phyloP scores from a whole-genome alignment of 2,888 invertebrate species.

The Leucophora obtusa region DNA sequence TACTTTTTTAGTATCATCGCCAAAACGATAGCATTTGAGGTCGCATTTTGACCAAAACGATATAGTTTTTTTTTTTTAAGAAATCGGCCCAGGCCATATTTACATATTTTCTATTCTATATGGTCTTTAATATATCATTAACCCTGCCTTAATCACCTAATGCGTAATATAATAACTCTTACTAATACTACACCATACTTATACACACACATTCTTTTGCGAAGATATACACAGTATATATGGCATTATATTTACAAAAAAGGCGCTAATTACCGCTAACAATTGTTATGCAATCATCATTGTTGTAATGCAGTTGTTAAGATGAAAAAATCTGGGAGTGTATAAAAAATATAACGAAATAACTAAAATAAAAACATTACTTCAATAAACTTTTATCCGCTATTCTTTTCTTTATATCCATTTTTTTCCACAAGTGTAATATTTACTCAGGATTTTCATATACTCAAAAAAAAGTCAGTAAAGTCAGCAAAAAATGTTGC shows the following conservation, averaged over 20 bases:
- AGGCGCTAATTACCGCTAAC: conserved; percentile 62
- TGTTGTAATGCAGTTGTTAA: conserved; percentile 55
- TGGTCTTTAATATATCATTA: background rate
- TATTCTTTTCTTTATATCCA: background rate
- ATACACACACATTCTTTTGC: background rate
- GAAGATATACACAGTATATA: background rate
- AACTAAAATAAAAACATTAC: conserved; percentile 1
- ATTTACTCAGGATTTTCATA: background rate
- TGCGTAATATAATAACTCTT: background rate
- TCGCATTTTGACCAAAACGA: no score
- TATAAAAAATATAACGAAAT: background rate
- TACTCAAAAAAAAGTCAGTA: no score
- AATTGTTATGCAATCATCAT: conserved; percentile 58
- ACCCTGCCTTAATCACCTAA: conserved; percentile 11
- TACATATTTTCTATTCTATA: no score
- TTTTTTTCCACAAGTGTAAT: background rate
- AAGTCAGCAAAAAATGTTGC: no score
- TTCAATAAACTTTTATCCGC: background rate
- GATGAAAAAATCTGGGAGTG: conserved; percentile 17
- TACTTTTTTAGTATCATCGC: no score
- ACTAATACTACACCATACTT: background rate
- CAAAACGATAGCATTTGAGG: no score
- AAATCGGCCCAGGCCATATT: no score
- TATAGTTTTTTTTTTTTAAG: no score
- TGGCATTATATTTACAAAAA: conserved; percentile 37